Conservation (phyloP, 2,113 vertebrate species). For the Phodopus roborovskii region DNA sequence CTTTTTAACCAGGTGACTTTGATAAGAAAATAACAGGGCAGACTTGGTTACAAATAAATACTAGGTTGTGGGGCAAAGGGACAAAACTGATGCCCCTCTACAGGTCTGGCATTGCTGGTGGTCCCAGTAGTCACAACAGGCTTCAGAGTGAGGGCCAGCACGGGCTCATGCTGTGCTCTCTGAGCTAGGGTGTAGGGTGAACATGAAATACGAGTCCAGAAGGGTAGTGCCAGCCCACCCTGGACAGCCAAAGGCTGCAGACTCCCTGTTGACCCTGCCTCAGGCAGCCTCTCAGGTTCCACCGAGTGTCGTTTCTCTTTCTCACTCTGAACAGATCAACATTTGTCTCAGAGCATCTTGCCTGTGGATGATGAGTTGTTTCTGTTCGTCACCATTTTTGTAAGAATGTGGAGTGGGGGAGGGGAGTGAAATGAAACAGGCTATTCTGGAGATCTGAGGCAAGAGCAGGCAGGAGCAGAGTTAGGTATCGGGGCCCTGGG, state of each 20-base stretch:
- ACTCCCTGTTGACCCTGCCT: neutral
- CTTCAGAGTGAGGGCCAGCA: neutral
- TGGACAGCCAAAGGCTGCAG: too few relatives aligned
- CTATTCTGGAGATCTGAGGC: constrained; percentile 55
- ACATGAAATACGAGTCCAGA: neutral
- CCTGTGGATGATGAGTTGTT: constrained; percentile 73
- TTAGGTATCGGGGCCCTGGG: neutral
- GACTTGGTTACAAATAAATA: neutral
- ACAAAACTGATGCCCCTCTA: neutral
- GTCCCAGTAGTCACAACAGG: neutral
- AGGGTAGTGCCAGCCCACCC: neutral
- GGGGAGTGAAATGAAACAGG: constrained; percentile 16
- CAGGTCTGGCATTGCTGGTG: neutral
- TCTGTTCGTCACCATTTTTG: constrained; percentile 55
- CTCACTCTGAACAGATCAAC: constrained; percentile 47
- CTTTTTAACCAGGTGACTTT: neutral
- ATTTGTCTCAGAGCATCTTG: constrained; percentile 75
- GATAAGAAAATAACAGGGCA: neutral
- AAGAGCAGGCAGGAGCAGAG: neutral
- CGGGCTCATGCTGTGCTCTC: neutral
- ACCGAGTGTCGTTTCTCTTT: constrained; percentile 18
- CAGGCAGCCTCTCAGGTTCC: neutral
- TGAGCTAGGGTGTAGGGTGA: neutral
- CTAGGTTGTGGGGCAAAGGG: neutral
- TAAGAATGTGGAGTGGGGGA: constrained; percentile 41